Conservation (phyloP, 2,888 invertebrate genomes). For the Digitonthophagus gazella region DNA sequence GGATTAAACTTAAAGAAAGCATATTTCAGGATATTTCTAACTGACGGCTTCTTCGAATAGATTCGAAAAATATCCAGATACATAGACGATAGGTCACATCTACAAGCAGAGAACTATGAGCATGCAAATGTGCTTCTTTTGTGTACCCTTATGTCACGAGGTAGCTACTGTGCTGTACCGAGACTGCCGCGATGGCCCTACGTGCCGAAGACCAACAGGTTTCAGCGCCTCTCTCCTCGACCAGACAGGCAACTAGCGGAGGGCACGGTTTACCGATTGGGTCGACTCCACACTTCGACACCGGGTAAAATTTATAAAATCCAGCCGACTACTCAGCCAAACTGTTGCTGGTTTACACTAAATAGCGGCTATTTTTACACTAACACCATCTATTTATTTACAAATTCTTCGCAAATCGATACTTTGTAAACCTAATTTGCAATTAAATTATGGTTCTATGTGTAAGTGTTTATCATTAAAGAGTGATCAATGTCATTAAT, state of each 20-base stretch:
- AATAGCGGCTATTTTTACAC: not conserved
- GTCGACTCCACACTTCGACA: constrained; percentile 28
- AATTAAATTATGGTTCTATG: too few species aligned
- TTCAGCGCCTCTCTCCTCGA: constrained; percentile 19
- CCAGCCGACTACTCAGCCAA: constrained; percentile 6
- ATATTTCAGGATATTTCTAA: too few species aligned
- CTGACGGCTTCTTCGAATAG: too few species aligned
- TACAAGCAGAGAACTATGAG: constrained; percentile 21
- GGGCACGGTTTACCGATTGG: constrained; percentile 25
- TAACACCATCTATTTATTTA: too few species aligned
- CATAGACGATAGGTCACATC: not conserved
- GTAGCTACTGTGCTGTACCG: constrained; percentile 26
- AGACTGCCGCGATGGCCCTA: constrained; percentile 18
- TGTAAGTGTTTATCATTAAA: too few species aligned
- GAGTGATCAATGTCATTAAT: not conserved
- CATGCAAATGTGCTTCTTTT: constrained; percentile 27
- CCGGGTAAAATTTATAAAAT: constrained; percentile 29
- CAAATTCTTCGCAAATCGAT: too few species aligned
- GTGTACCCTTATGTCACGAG: constrained; percentile 29
- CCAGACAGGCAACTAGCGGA: constrained; percentile 14
- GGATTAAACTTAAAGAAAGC: not conserved
- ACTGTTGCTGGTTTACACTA: not conserved
- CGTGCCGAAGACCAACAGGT: constrained; percentile 28
- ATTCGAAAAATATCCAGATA: not conserved
- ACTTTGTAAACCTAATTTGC: too few species aligned